These are phyloP conservation scores for Arge pagana DNA, from an alignment of 2,888 invertebrate species.

Conservation along the genomic window DNA sequence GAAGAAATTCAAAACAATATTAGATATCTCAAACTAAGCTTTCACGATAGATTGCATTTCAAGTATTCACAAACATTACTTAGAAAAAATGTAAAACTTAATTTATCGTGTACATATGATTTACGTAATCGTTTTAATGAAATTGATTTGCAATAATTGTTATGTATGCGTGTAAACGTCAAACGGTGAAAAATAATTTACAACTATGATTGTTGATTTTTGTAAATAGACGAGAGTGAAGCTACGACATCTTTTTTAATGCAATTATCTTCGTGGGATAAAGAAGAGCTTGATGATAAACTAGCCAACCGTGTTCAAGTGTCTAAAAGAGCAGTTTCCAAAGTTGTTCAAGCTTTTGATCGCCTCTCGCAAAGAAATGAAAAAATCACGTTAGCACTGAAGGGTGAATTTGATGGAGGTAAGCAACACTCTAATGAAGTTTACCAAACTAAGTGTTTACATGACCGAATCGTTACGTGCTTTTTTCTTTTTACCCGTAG, in stretches of 20 bases:
- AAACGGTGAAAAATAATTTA: neutral
- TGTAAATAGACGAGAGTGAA: conserved; percentile 84
- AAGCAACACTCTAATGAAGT: no score
- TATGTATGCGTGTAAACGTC: neutral
- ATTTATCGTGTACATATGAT: neutral
- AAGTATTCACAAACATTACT: no score
- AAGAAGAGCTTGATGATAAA: conserved; percentile 95
- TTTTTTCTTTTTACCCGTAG: conserved; percentile 48
- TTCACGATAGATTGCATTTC: no score
- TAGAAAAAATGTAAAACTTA: no score
- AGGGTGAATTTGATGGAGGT: conserved; percentile 78
- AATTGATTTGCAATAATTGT: conserved; percentile 2
- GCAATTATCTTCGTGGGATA: conserved; percentile 96
- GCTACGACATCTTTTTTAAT: conserved; percentile 95
- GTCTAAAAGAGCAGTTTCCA: conserved; percentile 94
- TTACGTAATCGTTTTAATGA: neutral
- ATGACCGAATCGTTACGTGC: neutral
- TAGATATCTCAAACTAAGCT: no score
- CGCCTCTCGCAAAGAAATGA: conserved; percentile 94
- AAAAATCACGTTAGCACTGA: conserved; percentile 87
- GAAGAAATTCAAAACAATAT: no score
- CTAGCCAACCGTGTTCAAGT: conserved; percentile 95
- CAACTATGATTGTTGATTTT: conserved; percentile 22
- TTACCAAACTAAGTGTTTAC: neutral
- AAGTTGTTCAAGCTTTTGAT: conserved; percentile 96